Evolutionary conservation across 1,140 invertebrate genomes (phyloP).

Genomic region (Nasonia giraulti): DNA sequence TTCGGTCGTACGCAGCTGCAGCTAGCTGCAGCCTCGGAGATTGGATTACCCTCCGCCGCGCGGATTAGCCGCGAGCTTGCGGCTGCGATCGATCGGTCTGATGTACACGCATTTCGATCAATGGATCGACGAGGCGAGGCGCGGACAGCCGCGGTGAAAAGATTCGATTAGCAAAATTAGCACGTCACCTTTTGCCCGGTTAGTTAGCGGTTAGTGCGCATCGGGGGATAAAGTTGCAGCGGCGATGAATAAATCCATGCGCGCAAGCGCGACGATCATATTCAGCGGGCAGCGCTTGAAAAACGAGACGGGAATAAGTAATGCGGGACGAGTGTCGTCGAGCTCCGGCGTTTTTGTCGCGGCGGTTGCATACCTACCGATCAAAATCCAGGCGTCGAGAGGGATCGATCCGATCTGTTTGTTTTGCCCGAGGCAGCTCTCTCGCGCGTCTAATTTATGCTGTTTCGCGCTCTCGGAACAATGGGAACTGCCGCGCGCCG

Average conservation of each 20-base stretch:
- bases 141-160: background rate
- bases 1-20: too few species aligned
- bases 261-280: too few species aligned
- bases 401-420: background rate
- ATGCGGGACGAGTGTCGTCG: slow-evolving; percentile 5
- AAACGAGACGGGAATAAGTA: slow-evolving; percentile 36
- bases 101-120: too few species aligned
- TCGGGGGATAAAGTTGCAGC: slow-evolving; percentile 51
- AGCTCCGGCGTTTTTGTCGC: background rate
- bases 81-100: too few species aligned
- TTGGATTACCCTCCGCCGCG: background rate
- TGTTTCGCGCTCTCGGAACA: background rate
- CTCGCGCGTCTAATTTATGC: slow-evolving; percentile 22
- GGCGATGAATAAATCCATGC: slow-evolving; percentile 54
- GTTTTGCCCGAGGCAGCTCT: background rate
- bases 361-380: background rate
- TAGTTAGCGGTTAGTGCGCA: slow-evolving; percentile 15
- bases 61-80: too few species aligned
- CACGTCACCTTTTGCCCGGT: slow-evolving; percentile 30
- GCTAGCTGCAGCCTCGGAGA: background rate
- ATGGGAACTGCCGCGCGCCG: background rate
- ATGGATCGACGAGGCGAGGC: too few species aligned
- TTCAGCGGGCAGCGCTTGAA: slow-evolving; percentile 24
- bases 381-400: slow-evolving; percentile 18
- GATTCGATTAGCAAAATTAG: slow-evolving; percentile 42